phyloP scores from a whole-genome alignment of 2,113 vertebrate genomes.

The Tragelaphus buxtoni region DNA sequence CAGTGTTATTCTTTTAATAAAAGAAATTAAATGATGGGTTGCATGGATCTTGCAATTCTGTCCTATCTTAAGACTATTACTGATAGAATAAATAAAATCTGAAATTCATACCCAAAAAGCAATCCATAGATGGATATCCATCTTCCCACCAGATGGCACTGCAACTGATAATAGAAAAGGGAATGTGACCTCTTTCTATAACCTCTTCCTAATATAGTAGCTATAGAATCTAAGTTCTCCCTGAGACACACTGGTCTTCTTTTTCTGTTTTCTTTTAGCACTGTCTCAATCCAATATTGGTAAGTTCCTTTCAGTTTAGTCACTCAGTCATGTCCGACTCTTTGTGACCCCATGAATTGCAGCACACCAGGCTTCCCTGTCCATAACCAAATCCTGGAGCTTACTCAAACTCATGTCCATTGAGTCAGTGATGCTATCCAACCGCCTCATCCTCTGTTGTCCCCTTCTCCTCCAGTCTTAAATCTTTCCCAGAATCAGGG shows the following conservation, averaged over 20 bases:
- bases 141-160: neutral
- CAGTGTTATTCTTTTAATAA: neutral
- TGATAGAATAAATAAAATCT: neutral
- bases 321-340: neutral
- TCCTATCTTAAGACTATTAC: neutral
- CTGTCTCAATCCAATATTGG: neutral
- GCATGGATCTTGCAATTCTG: neutral
- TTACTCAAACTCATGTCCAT: neutral
- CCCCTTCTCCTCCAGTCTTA: neutral
- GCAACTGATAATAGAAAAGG: neutral
- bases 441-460: neutral
- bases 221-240: neutral
- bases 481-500: neutral
- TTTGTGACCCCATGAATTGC: neutral
- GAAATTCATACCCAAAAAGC: neutral
- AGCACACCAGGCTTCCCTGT: neutral
- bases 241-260: neutral
- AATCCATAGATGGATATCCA: neutral
- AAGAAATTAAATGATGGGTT: neutral
- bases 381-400: neutral
- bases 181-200: neutral
- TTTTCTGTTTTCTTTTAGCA: slow-evolving; percentile 22
- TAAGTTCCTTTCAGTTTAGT: slow-evolving; percentile 26
- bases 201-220: neutral
- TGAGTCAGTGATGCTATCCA: neutral